Evolutionary conservation across 1,140 invertebrate genomes (phyloP), one percentile per base, ranked within the genome.

Genomic region (Drosophila murphyi): DNA sequence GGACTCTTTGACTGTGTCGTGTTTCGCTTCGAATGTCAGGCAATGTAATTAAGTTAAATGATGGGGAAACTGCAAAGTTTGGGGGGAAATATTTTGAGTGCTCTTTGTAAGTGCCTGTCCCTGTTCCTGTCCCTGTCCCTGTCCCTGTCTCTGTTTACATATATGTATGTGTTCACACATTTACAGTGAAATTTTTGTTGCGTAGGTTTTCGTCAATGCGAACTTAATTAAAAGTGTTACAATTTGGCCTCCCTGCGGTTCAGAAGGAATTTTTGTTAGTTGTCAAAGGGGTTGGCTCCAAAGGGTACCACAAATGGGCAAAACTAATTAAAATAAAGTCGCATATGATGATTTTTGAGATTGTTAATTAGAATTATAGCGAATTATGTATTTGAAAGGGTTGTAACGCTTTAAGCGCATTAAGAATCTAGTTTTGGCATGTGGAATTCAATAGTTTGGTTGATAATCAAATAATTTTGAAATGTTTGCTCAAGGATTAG

Each of bases 1-100:
- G 63, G 72, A 74, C 72, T 69, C 69, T 73, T 74, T 62, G 72
- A 68, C 64, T 69, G 51, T 57, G 68, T 54, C 43, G 69, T 62
- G 74, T 69, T 76, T 68, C 76, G 72, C 83, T 69, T 82, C 76
- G 80, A 77, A 82, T 82, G 72, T 74, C 76, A 70, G 82, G 79
- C 83, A 77, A 77, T 82, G 82, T 87, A 87, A 87, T 87, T 88
- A 87, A 87, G 82, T 87, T 87, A 88, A 87, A 87, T 87, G 82
- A 88, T 69, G 79, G 76, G 83, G 72, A 87, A 87, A 88, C 83
- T 87, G 83, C 79, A 88, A 87, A 87, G 83, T 87, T 87, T 76
- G 63, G 80, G 54, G 70, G 74, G 71, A 88, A 79, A 20, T 20
- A 20, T 20, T 87, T 65, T 86, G 67, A 59, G 59, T 39, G 10